A percentile compares a stretch with the other conserved stretches of the same genome.
phyloP scores from a whole-genome alignment of 2,888 invertebrate genomes.

The Sepioteuthis lessoniana region DNA sequence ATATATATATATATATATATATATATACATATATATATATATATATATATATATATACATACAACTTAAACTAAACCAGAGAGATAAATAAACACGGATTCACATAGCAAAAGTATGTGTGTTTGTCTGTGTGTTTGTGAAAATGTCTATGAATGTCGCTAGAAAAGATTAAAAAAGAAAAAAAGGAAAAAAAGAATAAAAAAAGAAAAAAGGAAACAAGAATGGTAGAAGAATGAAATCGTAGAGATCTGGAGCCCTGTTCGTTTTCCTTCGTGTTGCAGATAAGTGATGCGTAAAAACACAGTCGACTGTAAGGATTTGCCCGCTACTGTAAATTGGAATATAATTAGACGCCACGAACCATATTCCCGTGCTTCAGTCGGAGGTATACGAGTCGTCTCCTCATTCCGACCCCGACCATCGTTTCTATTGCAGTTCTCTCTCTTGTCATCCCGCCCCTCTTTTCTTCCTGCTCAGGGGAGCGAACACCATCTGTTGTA shows the following conservation, averaged over 20 bases:
- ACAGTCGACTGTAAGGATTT: constrained; percentile 33
- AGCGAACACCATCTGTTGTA: constrained; percentile 6
- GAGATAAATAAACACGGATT: not conserved
- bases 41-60: no score
- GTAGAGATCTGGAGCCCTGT: not conserved
- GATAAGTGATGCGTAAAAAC: constrained; percentile 13
- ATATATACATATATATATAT: no score
- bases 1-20: no score
- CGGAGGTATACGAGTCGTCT: not conserved
- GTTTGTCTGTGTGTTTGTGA: not conserved
- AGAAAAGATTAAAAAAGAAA: not conserved
- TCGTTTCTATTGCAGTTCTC: not conserved
- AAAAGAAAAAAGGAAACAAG: no score
- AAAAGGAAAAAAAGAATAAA: not conserved
- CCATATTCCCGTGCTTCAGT: constrained; percentile 1
- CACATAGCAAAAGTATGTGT: not conserved
- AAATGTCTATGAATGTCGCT: not conserved
- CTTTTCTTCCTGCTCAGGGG: not conserved
- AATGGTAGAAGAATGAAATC: not conserved
- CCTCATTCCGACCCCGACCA: not conserved
- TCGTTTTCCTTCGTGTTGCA: not conserved
- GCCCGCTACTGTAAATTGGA: not conserved
- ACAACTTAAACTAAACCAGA: not conserved
- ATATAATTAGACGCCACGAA: constrained; percentile 23
- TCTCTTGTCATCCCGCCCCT: not conserved